Percentiles rank a stretch among this genome's conserved stretches.
Evolutionary conservation across 1,140 invertebrate species (phyloP).

Genomic region (Elysia chlorotica): DNA sequence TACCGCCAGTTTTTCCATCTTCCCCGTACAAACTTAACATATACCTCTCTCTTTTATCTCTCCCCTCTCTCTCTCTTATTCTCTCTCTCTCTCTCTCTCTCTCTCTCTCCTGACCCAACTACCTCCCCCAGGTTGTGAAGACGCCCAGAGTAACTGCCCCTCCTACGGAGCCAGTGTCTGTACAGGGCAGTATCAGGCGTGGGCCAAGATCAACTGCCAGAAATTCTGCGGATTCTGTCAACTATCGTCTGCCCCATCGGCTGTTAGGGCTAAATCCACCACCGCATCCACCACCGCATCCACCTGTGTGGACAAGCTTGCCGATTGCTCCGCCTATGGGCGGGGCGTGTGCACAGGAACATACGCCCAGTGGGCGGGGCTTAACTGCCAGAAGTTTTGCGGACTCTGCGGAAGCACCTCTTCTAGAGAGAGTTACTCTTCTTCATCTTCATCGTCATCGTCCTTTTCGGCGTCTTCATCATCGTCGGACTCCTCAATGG

Average conservation of each 20-base stretch:
- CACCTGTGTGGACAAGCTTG: constrained; percentile 3
- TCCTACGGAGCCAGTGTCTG: constrained; percentile 20
- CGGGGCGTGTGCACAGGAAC: constrained; percentile 16
- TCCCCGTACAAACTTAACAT: too few species aligned
- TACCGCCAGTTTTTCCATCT: too few species aligned
- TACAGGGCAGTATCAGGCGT: constrained; percentile 15
- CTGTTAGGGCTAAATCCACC: neutral
- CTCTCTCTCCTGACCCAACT: too few species aligned
- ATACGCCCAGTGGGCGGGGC: constrained; percentile 24
- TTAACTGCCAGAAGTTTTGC: constrained; percentile 27
- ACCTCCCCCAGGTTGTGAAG: too few species aligned
- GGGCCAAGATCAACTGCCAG: constrained; percentile 21
- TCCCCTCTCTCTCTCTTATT: too few species aligned
- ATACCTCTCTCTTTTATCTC: too few species aligned
- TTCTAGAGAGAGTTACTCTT: neutral
- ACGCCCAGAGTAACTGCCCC: too few species aligned
- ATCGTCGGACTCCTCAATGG: too few species aligned
- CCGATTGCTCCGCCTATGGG: constrained; percentile 15
- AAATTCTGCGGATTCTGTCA: constrained; percentile 21
- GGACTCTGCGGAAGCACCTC: constrained; percentile 2
- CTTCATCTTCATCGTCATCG: neutral
- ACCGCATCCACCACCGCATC: neutral
- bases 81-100: too few species aligned
- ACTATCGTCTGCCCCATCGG: neutral
- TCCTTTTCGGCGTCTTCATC: neutral